Percentiles rank a stretch among this genome's conserved stretches.
These are phyloP conservation scores for Brachionus manjavacas DNA, from an alignment of 1,140 invertebrate genomes.

Conservation along the genomic window DNA sequence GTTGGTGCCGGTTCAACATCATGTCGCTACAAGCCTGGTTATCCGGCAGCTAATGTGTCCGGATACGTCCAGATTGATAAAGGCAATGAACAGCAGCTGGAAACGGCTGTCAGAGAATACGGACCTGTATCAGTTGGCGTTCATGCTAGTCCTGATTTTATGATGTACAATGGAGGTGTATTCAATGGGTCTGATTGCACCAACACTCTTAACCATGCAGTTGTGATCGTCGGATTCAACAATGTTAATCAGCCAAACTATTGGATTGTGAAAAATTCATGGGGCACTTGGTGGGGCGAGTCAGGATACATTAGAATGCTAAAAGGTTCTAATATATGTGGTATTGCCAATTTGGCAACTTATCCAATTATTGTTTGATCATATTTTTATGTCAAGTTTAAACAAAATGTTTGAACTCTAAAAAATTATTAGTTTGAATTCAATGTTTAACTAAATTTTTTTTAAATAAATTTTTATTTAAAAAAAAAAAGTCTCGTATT, in stretches of 20 bases:
- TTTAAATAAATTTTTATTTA: too few relatives aligned
- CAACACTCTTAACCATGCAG: slow-evolving; percentile 24
- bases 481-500: too few relatives aligned
- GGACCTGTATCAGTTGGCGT: slow-evolving; percentile 8
- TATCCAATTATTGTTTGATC: slow-evolving; percentile 4
- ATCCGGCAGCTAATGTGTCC: neutral
- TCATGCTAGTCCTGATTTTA: neutral
- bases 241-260: slow-evolving; percentile 7
- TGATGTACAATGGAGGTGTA: neutral
- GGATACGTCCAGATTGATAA: neutral
- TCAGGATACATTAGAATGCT: slow-evolving; percentile 15
- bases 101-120: neutral
- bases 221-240: slow-evolving; percentile 31
- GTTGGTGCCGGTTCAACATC: neutral
- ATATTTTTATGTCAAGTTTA: neutral
- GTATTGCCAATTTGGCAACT: slow-evolving; percentile 16
- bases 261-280: slow-evolving; percentile 43
- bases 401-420: too few relatives aligned
- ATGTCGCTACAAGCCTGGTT: neutral
- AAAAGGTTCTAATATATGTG: slow-evolving; percentile 24
- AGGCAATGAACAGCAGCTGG: neutral
- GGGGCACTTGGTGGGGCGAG: slow-evolving; percentile 40
- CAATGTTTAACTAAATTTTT: neutral
- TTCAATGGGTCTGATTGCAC: neutral
- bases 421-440: neutral